phyloP scores from a whole-genome alignment of 2,797 vertebrate genomes.

The Tapirus indicus region DNA sequence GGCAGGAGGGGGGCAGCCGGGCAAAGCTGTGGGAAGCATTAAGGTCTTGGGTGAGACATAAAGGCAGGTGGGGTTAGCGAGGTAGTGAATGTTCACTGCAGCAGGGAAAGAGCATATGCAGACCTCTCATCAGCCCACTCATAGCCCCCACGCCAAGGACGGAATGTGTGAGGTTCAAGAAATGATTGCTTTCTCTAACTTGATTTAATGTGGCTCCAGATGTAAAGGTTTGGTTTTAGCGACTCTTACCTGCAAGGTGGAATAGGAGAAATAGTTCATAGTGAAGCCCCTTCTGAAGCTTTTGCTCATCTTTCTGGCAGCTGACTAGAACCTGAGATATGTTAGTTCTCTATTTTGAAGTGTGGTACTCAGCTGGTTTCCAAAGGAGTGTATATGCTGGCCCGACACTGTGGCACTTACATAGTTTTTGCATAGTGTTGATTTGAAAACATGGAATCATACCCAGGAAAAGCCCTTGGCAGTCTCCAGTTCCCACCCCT shows the following conservation, averaged over 20 bases:
- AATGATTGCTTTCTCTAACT: neutral
- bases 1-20: accelerated
- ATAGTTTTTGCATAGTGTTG: accelerated
- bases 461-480: accelerated
- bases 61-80: neutral
- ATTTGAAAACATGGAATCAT: accelerated
- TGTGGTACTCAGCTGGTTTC: neutral
- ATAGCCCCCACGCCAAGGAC: accelerated
- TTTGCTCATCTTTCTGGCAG: neutral
- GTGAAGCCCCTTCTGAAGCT: neutral
- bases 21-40: accelerated
- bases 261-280: neutral
- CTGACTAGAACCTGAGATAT: accelerated
- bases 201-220: neutral
- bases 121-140: neutral
- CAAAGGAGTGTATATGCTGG: accelerated
- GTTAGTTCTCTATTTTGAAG: neutral
- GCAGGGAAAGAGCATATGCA: accelerated
- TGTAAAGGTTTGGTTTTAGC: neutral
- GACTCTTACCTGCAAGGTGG: neutral
- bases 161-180: too few relatives aligned
- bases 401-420: accelerated
- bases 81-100: neutral
- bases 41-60: neutral
- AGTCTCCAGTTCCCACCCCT: accelerated